phyloP scores from a whole-genome alignment of 2,888 invertebrate species.

The Subacronicta megacephala region DNA sequence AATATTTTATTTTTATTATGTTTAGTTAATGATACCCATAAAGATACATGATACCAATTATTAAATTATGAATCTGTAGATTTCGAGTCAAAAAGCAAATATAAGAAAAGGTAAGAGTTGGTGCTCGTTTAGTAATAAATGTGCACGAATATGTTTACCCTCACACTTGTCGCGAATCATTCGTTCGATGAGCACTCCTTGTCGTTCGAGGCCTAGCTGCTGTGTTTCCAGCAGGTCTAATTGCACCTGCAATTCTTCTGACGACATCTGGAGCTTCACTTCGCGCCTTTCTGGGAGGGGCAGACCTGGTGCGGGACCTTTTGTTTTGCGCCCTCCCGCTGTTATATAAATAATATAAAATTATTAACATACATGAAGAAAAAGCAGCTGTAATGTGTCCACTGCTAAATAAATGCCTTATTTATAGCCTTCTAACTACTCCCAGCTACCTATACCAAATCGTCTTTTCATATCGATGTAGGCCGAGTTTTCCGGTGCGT shows the following conservation, averaged over 20 bases:
- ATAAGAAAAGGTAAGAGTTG: conserved; percentile 9
- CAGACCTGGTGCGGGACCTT: conserved; percentile 95
- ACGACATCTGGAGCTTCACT: conserved; percentile 89
- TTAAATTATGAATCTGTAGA: too few species aligned
- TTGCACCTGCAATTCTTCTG: conserved; percentile 91
- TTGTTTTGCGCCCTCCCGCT: conserved; percentile 92
- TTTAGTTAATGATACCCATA: too few species aligned
- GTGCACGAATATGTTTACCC: conserved; percentile 80
- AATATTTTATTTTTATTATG: too few species aligned
- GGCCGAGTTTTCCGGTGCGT: too few species aligned
- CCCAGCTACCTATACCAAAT: too few species aligned
- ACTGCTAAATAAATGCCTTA: too few species aligned
- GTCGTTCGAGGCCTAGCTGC: conserved; percentile 96
- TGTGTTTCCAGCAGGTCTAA: conserved; percentile 95
- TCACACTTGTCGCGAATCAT: conserved; percentile 96
- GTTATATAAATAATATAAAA: conserved; percentile 3
- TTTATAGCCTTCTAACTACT: too few species aligned
- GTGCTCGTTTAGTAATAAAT: conserved; percentile 50
- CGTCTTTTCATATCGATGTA: too few species aligned
- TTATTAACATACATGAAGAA: too few species aligned
- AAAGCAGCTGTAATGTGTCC: too few species aligned
- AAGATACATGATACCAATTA: too few species aligned
- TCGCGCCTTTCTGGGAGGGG: conserved; percentile 92
- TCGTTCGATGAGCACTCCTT: conserved; percentile 97
- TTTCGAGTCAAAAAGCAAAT: not conserved